A percentile compares a stretch with the other conserved stretches of the same genome.
These are phyloP conservation scores for Elephas maximus DNA, from an alignment of 2,113 vertebrate species.

Conservation along the genomic window DNA sequence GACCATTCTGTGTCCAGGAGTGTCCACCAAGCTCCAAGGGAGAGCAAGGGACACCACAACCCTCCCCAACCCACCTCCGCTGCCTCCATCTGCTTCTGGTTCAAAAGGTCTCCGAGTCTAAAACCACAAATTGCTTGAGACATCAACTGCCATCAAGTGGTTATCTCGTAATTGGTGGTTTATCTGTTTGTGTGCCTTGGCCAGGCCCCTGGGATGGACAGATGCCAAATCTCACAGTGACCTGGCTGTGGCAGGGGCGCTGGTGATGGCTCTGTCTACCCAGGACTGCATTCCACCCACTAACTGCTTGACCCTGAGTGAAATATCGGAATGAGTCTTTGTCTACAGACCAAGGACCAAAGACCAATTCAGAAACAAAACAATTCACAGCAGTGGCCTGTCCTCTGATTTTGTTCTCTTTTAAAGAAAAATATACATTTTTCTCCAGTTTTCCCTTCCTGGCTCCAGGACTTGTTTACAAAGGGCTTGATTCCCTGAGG, in stretches of 20 bases:
- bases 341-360: not conserved
- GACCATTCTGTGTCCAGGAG: not conserved
- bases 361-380: not conserved
- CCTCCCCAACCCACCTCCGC: too few species aligned
- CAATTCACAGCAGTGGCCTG: not conserved
- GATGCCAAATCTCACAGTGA: not conserved
- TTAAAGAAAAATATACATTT: not conserved
- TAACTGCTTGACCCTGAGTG: not conserved
- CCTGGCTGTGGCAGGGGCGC: rapidly evolving
- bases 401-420: not conserved
- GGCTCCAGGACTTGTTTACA: not conserved
- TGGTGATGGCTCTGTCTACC: rapidly evolving
- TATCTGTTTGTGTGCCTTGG: not conserved
- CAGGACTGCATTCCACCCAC: not conserved
- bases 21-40: not conserved
- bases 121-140: not conserved
- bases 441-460: not conserved
- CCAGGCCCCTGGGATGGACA: not conserved
- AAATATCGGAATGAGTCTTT: not conserved
- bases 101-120: not conserved
- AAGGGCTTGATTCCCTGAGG: not conserved
- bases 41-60: not conserved
- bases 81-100: not conserved
- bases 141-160: not conserved
- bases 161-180: not conserved